These are phyloP conservation scores for Chaetops frenatus DNA, from an alignment of 2,113 vertebrate species.

Conservation along the genomic window DNA sequence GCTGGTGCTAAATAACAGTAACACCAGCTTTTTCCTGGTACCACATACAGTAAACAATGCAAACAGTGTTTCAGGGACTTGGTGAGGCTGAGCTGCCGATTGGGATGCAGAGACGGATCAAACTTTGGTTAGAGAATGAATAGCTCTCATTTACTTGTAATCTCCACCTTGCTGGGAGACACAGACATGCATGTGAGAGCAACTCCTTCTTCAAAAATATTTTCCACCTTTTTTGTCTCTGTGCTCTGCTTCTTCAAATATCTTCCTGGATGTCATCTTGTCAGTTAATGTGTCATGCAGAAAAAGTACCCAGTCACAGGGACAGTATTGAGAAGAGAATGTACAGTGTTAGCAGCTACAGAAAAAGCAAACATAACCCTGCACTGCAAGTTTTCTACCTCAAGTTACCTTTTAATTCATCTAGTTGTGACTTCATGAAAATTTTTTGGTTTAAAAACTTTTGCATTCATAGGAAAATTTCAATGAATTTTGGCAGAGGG, in stretches of 20 bases:
- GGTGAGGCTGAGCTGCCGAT: neutral
- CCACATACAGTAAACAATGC: conserved; percentile 24
- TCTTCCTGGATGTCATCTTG: neutral
- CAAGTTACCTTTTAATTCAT: neutral
- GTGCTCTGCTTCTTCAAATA: neutral
- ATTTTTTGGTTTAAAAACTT: neutral
- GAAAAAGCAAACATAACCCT: neutral
- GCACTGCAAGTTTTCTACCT: neutral
- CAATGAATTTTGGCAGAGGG: neutral
- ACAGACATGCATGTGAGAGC: neutral
- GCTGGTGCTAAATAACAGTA: conserved; percentile 58
- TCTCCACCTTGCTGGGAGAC: neutral
- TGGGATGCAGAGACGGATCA: neutral
- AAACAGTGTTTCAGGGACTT: conserved; percentile 22
- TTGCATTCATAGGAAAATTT: neutral
- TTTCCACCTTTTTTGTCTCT: neutral
- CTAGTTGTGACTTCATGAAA: neutral
- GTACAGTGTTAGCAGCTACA: neutral
- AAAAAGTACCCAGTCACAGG: neutral
- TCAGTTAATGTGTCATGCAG: neutral
- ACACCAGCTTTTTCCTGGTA: conserved; percentile 36
- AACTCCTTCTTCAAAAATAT: neutral
- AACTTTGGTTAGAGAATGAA: neutral
- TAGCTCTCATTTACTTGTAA: neutral
- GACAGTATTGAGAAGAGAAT: neutral